These are phyloP conservation scores for Halisarca cf. caerulea DNA, from an alignment of 37 sponge, comb jelly and placozoan genomes.

Conservation along the genomic window DNA sequence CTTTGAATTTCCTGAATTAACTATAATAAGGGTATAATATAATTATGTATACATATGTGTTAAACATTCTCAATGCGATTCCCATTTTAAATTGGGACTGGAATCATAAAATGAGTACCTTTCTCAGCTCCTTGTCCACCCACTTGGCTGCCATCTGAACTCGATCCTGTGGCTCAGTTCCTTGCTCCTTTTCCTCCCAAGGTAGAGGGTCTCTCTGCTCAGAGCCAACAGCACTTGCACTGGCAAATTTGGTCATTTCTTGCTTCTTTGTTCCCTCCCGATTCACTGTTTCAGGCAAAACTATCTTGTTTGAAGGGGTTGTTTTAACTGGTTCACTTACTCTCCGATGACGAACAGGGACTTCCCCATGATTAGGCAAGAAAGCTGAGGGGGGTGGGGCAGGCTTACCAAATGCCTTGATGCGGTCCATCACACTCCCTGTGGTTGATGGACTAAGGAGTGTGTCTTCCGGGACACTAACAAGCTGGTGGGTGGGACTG, in stretches of 20 bases:
- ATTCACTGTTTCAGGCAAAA: too few relatives aligned
- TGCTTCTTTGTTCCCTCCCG: not conserved
- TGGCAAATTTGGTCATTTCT: not conserved
- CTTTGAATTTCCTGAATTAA: conserved; percentile 40
- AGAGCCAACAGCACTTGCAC: not conserved
- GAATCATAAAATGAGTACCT: conserved; percentile 16
- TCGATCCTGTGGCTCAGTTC: not conserved
- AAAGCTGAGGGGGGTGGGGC: not conserved
- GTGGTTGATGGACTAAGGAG: not conserved
- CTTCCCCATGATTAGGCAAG: too few relatives aligned
- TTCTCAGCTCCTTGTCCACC: conserved; percentile 56
- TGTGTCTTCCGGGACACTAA: not conserved
- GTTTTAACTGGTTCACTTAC: not conserved
- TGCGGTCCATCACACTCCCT: conserved; percentile 13
- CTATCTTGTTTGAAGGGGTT: too few relatives aligned
- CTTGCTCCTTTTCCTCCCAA: conserved; percentile 43
- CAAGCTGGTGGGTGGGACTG: not conserved
- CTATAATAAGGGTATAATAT: not conserved
- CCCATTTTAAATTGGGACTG: not conserved
- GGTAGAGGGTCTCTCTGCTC: not conserved
- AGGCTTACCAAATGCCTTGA: not conserved
- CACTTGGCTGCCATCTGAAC: conserved; percentile 55
- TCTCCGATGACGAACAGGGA: not conserved
- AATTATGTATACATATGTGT: not conserved
- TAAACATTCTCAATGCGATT: not conserved